phyloP scores from a whole-genome alignment of 2,113 vertebrate species.

The Notothenia rossii region DNA sequence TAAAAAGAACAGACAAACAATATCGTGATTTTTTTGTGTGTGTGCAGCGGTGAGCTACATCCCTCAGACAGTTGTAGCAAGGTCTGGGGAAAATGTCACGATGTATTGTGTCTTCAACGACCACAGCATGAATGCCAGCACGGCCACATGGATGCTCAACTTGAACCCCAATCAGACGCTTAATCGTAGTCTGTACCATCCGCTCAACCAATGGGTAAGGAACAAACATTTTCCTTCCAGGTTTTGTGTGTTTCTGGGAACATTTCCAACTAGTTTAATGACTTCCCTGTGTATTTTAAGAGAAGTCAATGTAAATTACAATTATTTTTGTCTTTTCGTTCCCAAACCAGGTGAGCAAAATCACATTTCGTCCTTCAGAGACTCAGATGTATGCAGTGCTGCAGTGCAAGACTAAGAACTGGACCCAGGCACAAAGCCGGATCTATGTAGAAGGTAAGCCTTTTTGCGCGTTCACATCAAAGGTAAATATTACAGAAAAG shows the following conservation, averaged over 20 bases:
- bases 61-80: constrained; percentile 86
- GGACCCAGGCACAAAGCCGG: constrained; percentile 85
- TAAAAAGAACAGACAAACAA: not conserved
- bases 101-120: constrained; percentile 90
- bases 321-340: not conserved
- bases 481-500: not conserved
- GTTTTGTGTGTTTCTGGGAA: not conserved
- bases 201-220: constrained; percentile 83
- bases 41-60: constrained; percentile 89
- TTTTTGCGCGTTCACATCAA: no score
- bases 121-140: constrained; percentile 75
- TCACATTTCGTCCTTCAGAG: constrained; percentile 82
- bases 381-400: constrained; percentile 86
- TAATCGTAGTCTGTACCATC: constrained; percentile 82
- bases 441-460: constrained; percentile 76
- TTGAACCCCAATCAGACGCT: constrained; percentile 76
- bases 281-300: not conserved
- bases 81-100: constrained; percentile 85
- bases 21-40: constrained; percentile 6
- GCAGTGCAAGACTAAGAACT: constrained; percentile 85
- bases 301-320: not conserved
- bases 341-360: constrained; percentile 67
- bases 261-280: not conserved
- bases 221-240: not conserved
- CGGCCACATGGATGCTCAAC: constrained; percentile 90